phyloP scores from a whole-genome alignment of 2,113 vertebrate genomes.

The Parus major region DNA sequence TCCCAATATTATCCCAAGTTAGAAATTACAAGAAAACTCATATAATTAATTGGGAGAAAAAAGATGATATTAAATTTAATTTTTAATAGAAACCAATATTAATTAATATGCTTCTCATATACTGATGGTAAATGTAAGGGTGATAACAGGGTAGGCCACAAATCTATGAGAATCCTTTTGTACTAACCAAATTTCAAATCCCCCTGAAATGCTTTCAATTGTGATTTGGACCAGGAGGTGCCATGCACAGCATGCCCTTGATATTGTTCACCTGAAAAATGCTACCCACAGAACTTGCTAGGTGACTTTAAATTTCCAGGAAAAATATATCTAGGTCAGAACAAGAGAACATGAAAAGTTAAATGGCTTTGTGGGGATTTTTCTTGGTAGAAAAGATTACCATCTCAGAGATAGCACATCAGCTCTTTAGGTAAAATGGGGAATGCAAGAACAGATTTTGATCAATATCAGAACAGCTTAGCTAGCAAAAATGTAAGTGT shows the following conservation, averaged over 20 bases:
- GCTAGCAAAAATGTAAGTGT: neutral
- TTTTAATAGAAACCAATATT: neutral
- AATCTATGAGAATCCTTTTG: neutral
- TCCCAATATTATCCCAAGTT: neutral
- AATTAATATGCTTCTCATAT: neutral
- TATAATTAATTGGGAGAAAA: neutral
- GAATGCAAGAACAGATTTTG: neutral
- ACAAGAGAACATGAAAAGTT: neutral
- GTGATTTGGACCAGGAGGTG: neutral
- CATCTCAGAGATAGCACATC: neutral
- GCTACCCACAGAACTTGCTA: neutral
- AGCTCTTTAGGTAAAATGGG: neutral
- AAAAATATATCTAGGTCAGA: neutral
- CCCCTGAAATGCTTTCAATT: neutral
- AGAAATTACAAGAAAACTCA: neutral
- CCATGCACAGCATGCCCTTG: neutral
- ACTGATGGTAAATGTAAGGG: neutral
- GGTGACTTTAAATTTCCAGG: neutral
- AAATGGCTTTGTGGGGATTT: neutral
- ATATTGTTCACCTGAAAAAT: neutral
- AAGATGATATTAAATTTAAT: neutral
- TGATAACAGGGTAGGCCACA: neutral
- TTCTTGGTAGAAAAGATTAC: neutral
- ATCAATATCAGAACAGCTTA: neutral
- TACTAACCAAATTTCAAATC: neutral